Conservation (phyloP, 2,113 vertebrate species). For the Gambusia holbrooki region DNA sequence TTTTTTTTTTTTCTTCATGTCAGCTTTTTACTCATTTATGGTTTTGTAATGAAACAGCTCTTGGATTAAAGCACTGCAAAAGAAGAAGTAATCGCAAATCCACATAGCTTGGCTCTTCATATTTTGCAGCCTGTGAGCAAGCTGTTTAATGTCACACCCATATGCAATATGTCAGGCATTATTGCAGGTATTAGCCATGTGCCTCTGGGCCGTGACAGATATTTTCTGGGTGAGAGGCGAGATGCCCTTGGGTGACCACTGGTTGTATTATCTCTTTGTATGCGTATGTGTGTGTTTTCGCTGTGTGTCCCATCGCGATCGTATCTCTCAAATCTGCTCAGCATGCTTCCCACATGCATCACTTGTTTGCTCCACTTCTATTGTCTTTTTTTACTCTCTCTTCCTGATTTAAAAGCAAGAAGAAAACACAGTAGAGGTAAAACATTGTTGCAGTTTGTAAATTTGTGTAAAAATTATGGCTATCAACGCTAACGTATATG, state of each 20-base stretch:
- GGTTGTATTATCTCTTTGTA: conserved; percentile 37
- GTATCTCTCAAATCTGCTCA: conserved; percentile 52
- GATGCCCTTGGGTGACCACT: conserved; percentile 54
- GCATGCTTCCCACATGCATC: conserved; percentile 50
- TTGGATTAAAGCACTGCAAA: neutral
- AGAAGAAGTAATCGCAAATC: neutral
- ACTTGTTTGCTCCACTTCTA: conserved; percentile 39
- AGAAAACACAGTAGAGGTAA: conserved; percentile 40
- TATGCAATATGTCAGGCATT: neutral
- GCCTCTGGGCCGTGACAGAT: conserved; percentile 21
- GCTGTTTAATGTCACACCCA: neutral
- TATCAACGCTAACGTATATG: too few relatives aligned
- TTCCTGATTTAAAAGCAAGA: conserved; percentile 15
- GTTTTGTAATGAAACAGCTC: neutral
- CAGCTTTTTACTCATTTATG: neutral
- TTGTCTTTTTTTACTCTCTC: neutral
- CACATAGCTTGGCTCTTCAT: neutral
- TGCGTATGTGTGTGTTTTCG: conserved; percentile 27
- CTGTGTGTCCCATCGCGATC: conserved; percentile 47
- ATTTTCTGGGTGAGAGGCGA: conserved; percentile 18
- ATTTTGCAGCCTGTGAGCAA: neutral
- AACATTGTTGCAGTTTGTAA: conserved; percentile 46
- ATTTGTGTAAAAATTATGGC: too few relatives aligned
- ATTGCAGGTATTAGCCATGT: conserved; percentile 22
- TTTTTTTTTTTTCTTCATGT: neutral